Conservation (phyloP, 2,888 invertebrate species). For the Scaptomyza polygonia region DNA sequence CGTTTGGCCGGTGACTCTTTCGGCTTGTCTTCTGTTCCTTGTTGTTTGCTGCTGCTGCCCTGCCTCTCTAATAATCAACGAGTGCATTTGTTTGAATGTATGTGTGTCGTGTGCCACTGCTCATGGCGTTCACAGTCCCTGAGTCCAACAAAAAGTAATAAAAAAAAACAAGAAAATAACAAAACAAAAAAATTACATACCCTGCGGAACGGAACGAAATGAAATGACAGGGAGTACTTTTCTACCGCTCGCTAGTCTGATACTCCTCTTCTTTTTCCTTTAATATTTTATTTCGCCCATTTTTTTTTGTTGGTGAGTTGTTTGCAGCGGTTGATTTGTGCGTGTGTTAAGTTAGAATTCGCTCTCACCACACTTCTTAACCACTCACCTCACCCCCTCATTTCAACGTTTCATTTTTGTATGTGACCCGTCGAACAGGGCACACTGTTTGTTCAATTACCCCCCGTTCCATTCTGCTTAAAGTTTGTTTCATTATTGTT, state of each 20-base stretch:
- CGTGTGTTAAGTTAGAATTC: slow-evolving; percentile 30
- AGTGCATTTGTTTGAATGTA: slow-evolving; percentile 24
- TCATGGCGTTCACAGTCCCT: slow-evolving; percentile 66
- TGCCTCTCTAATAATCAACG: slow-evolving; percentile 31
- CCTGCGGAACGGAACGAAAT: slow-evolving; percentile 69
- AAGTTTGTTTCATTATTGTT: slow-evolving; percentile 4
- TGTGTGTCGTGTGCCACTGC: slow-evolving; percentile 67
- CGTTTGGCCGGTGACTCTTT: slow-evolving; percentile 60
- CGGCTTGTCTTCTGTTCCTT: slow-evolving; percentile 52
- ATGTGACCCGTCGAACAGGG: neutral
- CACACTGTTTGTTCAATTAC: slow-evolving; percentile 42
- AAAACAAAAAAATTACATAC: slow-evolving; percentile 43
- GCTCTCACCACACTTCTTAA: slow-evolving; percentile 2
- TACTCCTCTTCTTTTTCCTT: slow-evolving; percentile 30
- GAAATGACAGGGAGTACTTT: slow-evolving; percentile 58
- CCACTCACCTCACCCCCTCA: neutral
- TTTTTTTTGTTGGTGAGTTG: slow-evolving; percentile 44
- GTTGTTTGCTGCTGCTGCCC: slow-evolving; percentile 42
- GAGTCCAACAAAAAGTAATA: slow-evolving; percentile 56
- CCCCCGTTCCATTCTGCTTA: neutral
- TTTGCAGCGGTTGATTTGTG: slow-evolving; percentile 45
- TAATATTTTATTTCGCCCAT: slow-evolving; percentile 44
- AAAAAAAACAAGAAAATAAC: slow-evolving; percentile 22
- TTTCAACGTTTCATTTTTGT: slow-evolving; percentile 9
- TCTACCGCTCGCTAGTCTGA: slow-evolving; percentile 11